phyloP scores from a whole-genome alignment of 2,797 vertebrate species.

The Lates japonicus region DNA sequence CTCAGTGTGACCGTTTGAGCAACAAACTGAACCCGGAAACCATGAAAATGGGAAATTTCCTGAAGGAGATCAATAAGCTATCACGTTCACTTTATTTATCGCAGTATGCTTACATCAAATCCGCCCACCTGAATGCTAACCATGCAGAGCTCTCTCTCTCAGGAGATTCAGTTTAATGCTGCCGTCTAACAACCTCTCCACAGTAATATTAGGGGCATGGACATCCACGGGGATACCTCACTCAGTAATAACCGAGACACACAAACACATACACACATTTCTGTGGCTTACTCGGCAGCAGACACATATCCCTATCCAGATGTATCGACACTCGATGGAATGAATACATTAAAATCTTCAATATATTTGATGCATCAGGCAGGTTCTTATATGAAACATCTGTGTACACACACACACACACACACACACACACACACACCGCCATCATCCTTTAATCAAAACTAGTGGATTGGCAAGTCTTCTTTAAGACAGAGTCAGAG shows the following conservation, averaged over 20 bases:
- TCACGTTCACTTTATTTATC: slow-evolving; percentile 59
- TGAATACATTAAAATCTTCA: slow-evolving; percentile 26
- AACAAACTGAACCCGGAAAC: slow-evolving; percentile 14
- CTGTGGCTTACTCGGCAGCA: too few species aligned
- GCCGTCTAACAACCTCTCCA: slow-evolving; percentile 56
- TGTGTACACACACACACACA: background rate
- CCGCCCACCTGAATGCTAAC: slow-evolving; percentile 41
- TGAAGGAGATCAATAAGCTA: slow-evolving; percentile 62
- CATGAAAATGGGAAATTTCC: slow-evolving; percentile 53
- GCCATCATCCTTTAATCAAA: background rate
- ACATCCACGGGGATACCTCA: slow-evolving; percentile 34
- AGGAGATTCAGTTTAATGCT: slow-evolving; percentile 54
- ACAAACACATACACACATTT: background rate
- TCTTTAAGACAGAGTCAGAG: slow-evolving; percentile 30
- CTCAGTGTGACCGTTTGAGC: slow-evolving; percentile 17
- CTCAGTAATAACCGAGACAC: slow-evolving; percentile 19
- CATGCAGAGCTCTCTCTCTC: slow-evolving; percentile 35
- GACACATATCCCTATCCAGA: slow-evolving; percentile 1
- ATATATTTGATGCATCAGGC: slow-evolving; percentile 13
- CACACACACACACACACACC: slow-evolving; percentile 7
- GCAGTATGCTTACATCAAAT: slow-evolving; percentile 46
- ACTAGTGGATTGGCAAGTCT: slow-evolving; percentile 11
- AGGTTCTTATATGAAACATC: background rate
- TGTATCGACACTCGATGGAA: slow-evolving; percentile 14
- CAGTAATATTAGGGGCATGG: slow-evolving; percentile 42